Conservation (phyloP, 2,797 vertebrate genomes). For the Rhinophrynus dorsalis region DNA sequence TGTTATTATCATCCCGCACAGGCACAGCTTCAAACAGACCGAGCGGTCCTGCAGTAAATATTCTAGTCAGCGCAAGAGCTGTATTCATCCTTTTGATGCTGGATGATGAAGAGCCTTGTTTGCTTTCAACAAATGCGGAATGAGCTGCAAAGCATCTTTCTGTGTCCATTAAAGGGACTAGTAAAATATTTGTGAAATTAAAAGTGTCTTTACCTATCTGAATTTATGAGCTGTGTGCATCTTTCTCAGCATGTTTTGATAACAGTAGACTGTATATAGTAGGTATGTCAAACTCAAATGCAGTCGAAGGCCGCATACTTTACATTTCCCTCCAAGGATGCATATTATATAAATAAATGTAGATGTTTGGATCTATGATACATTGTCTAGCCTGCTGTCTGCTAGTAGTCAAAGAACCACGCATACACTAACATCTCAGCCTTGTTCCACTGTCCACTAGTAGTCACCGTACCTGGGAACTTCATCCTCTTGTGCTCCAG, state of each 20-base stretch:
- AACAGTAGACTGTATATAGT: not conserved
- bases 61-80: not conserved
- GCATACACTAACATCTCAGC: too few species aligned
- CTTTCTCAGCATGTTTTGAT: not conserved
- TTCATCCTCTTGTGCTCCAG: too few species aligned
- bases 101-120: not conserved
- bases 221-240: not conserved
- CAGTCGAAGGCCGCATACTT: too few species aligned
- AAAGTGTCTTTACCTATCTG: not conserved
- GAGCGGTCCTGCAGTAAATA: not conserved
- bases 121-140: not conserved
- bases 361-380: too few species aligned
- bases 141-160: not conserved
- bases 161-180: not conserved
- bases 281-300: too few species aligned
- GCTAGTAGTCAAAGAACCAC: too few species aligned
- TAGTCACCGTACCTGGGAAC: too few species aligned
- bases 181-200: not conserved
- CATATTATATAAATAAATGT: too few species aligned
- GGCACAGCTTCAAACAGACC: not conserved
- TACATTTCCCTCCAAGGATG: too few species aligned
- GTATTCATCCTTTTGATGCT: not conserved
- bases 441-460: too few species aligned
- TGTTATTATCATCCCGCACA: not conserved
- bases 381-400: too few species aligned